These are phyloP conservation scores for Pimephales promelas DNA, from an alignment of 2,113 vertebrate genomes.

Conservation along the genomic window DNA sequence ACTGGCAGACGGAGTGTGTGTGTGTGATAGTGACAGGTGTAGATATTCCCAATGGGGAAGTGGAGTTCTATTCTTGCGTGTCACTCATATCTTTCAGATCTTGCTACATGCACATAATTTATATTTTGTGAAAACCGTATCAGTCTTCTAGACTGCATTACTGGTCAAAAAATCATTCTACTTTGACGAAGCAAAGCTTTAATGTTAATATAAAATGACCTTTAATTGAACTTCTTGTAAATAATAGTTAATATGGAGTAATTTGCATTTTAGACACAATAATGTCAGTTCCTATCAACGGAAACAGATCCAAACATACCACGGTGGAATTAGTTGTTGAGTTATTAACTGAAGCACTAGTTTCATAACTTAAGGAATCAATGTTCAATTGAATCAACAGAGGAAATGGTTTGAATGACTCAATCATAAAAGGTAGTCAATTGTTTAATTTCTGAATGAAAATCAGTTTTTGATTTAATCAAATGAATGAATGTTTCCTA, in stretches of 20 bases:
- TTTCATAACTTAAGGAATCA: neutral
- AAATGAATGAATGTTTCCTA: neutral
- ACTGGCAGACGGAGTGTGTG: conserved; percentile 57
- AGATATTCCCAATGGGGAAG: conserved; percentile 36
- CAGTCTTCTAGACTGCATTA: neutral
- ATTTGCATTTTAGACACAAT: neutral
- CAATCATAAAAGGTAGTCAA: neutral
- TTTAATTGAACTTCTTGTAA: neutral
- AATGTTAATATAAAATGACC: no score
- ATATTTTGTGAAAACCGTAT: neutral
- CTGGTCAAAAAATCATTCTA: neutral
- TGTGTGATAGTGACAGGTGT: conserved; percentile 23
- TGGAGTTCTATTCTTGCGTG: conserved; percentile 22
- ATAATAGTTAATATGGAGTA: neutral
- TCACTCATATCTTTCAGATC: conserved; percentile 26
- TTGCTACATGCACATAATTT: neutral
- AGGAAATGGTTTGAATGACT: neutral
- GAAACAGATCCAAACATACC: neutral
- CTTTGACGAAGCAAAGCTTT: neutral
- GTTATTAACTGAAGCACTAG: neutral
- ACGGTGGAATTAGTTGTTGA: neutral
- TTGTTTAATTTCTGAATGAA: neutral
- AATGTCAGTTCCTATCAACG: neutral
- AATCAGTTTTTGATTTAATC: neutral
- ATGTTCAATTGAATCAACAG: neutral